Base-by-base conservation (phyloP, 2,113 vertebrate species). In the Etheostoma spectabile region DNA sequence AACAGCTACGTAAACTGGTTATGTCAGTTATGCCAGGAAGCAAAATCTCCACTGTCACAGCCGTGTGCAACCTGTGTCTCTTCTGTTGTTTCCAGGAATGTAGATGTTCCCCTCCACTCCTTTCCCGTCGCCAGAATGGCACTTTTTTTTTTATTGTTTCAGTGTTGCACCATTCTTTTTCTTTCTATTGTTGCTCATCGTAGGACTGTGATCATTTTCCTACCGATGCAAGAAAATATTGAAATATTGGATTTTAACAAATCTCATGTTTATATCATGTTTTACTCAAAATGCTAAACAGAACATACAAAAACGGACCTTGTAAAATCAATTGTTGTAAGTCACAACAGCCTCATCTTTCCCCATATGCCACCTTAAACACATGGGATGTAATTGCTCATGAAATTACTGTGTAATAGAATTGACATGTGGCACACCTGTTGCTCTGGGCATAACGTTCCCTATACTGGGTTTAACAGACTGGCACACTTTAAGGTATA, bases 1-100 rank as follows among this genome's bases (percentile, higher is more conserved):
- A 97, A 77, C 98, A 97, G 85, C 94, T 99, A 53, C 95, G 98
- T 33, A 95, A 94, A 81, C 95, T 99, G 27, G 95, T 99, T 83
- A 96, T 93, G 38, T 64, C 88, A 73, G 24, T 35, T 68, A 19
- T 5, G 30, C 57, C 80, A 87, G 45, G 71, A 78, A 72, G 45
- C 5, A 4, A 83, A 86, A 61, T 21, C 55, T 14, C 72, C 64
- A 27, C 57, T 27, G 12, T 59, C 73, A n/a, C 82, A 87, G 22
- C 74, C 61, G 8, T 77, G 83, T 60, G 33, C 53, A 51, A 30
- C 57, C 14, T 75, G 35, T 49, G 19, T 38, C 24, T 89, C 85
- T 2, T 38, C 72, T 0, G 83, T 77, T 68, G 46, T 65, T 63
- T 49, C 86, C 4, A 48, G 59, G 0, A 93, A 95, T 76, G 56